Evolutionary conservation across 2,888 invertebrate genomes (phyloP), one percentile per base, ranked within the genome.

Genomic region (Melanostoma scalare): DNA sequence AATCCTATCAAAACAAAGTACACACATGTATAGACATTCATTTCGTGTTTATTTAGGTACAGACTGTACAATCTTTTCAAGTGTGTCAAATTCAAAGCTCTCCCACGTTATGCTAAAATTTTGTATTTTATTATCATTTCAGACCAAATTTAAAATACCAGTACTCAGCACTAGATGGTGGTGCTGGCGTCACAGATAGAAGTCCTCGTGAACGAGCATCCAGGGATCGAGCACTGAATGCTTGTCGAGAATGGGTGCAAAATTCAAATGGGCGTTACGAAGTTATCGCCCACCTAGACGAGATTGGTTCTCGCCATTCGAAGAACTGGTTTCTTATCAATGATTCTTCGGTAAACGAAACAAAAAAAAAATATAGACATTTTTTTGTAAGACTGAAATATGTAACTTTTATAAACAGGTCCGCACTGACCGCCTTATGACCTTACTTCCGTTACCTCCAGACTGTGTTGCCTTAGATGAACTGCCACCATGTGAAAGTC

Each of bases 281-380:
- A 87, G 93, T 96, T 86, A 93, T 96, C 87, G 94, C 95, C 65
- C 96, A 96, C 88, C 92, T 98, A 85, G 94, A 95, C 88, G 94
- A 95, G 86, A 95, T 98, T 85, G 98, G 97, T 6, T 96, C 96
- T 48, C 93, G 98, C 69, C 93, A 95, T 67, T 96, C 96, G 91
- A 97, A 97, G 90, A 95, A 97, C 90, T 98, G 98, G 98, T 98
- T 97, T 90, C 94, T 96, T 35, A 95, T 98, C 78, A 95, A 95
- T 88, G 97, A 98, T 91, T 94, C 94, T 87, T 94, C 95, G 91
- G 95, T 94, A 85, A 87, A 20, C 20, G 89, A 53, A 31, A 61
- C 8, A 36, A 56, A 63, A 50, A 1, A 8, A n/a, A 2, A 0
- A 20, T n/a, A 56, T 46, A n/a, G 33, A 20, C 31, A 8, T 50